These are phyloP conservation scores for Diloba caeruleocephala DNA, from an alignment of 2,888 invertebrate genomes.

Conservation along the genomic window DNA sequence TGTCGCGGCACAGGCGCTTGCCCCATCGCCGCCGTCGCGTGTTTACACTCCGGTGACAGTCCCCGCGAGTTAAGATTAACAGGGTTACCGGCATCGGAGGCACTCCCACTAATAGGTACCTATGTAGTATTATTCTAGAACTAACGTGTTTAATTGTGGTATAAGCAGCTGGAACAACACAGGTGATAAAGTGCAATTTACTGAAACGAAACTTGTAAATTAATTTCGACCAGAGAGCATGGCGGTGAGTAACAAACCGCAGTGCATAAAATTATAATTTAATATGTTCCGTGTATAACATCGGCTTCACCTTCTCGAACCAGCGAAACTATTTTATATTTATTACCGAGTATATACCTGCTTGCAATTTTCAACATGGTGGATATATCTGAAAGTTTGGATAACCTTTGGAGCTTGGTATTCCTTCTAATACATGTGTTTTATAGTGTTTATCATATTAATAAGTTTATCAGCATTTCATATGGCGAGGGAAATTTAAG, in stretches of 20 bases:
- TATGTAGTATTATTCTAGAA: slow-evolving; percentile 10
- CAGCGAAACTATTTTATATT: slow-evolving; percentile 18
- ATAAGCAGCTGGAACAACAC: slow-evolving; percentile 6
- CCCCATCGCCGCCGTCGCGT: slow-evolving; percentile 19
- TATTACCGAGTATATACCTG: not conserved
- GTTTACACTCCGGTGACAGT: slow-evolving; percentile 28
- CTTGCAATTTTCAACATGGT: not conserved
- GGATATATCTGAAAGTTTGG: slow-evolving; percentile 4
- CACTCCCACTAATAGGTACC: slow-evolving; percentile 43
- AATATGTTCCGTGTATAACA: slow-evolving; percentile 35
- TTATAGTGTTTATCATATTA: slow-evolving; percentile 5
- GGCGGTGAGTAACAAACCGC: slow-evolving; percentile 42
- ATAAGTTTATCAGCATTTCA: slow-evolving; percentile 4
- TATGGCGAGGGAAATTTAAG: not conserved
- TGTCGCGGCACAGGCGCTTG: slow-evolving; percentile 32
- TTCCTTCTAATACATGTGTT: not conserved
- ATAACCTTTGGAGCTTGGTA: not conserved
- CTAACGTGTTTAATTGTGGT: slow-evolving; percentile 1
- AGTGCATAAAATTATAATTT: slow-evolving; percentile 42
- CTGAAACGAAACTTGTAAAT: slow-evolving; percentile 39
- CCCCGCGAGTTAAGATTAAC: slow-evolving; percentile 11
- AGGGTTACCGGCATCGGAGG: slow-evolving; percentile 22
- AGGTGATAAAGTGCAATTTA: slow-evolving; percentile 9
- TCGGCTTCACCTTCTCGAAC: slow-evolving; percentile 26
- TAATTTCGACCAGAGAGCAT: slow-evolving; percentile 21